Evolutionary conservation across 2,113 vertebrate genomes (phyloP), one percentile per base, ranked within the genome.

Genomic region (Poicephalus meyeri): DNA sequence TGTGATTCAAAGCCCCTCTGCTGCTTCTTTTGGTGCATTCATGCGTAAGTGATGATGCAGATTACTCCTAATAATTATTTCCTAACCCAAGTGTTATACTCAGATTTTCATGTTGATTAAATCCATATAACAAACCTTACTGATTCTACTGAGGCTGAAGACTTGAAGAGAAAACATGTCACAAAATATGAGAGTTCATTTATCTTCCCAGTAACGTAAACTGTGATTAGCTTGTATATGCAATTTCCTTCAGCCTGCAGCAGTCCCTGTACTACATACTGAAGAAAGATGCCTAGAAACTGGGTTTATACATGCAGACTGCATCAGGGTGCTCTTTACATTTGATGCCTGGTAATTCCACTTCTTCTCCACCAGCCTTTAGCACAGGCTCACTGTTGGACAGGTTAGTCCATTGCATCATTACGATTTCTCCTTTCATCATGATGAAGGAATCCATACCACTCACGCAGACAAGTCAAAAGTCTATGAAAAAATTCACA

Each of bases 51-150:
- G 41, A 88, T 83, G 49, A 83, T 66, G 37, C 33, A 61, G n/a
- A 89, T 80, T 88, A 53, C 16, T 94, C 10, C 33, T 61, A 91
- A 86, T 88, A 90, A 86, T 86, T 88, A 83, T 90, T 95, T 95
- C 53, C 47, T 90, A 88, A 70, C 19, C 18, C 20, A 80, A 86
- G 44, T 73, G 52, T 82, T 95, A 76, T 56, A 88, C 61, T 93
- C 78, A 80, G 53, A 63, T 94, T 83, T 87, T 55, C 17, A 28
- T 41, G 31, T 80, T 77, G 73, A 96, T 90, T 93, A 86, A 82
- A 94, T 47, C 80, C 71, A 53, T 46, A 58, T 52, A 86, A 83
- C 5, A 94, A 90, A 72, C 28, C 33, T 70, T 83, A 88, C 28
- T 79, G 46, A 80, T 88, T 52, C 41, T 37, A 77, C 53, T 39